Evolutionary conservation across 2,888 invertebrate genomes (phyloP).

Genomic region (Troides aeacus): DNA sequence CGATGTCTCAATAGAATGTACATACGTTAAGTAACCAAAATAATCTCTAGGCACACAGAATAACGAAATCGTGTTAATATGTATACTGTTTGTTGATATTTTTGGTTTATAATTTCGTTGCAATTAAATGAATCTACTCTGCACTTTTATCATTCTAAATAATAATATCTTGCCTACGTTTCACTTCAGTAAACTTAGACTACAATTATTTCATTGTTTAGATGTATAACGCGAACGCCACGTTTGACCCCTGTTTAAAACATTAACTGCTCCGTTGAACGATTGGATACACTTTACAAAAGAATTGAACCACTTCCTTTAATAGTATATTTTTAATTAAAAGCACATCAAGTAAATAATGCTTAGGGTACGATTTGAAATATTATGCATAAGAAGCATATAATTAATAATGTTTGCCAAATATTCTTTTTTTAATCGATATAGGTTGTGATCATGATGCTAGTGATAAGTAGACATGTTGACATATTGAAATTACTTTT

Average conservation of each 20-base stretch:
- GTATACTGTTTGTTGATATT: not conserved
- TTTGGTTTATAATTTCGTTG: not conserved
- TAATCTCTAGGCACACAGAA: too few species aligned
- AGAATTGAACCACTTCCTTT: constrained; percentile 54
- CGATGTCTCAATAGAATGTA: too few species aligned
- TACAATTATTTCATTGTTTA: constrained; percentile 22
- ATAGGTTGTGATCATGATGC: too few species aligned
- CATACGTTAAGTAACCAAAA: too few species aligned
- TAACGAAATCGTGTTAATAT: too few species aligned
- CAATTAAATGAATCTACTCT: not conserved
- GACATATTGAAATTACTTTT: too few species aligned
- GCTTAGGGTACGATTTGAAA: not conserved
- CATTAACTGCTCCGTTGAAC: constrained; percentile 59
- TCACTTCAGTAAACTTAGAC: constrained; percentile 4
- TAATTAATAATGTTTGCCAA: not conserved
- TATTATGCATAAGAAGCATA: not conserved
- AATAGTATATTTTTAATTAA: constrained; percentile 34
- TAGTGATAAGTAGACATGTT: too few species aligned
- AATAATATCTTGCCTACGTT: not conserved
- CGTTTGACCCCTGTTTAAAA: constrained; percentile 47
- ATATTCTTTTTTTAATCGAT: not conserved
- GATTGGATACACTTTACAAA: constrained; percentile 61
- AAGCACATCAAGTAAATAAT: not conserved
- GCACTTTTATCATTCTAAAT: not conserved
- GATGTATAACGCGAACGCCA: constrained; percentile 43